A percentile compares a stretch with the other conserved stretches of the same genome.
These are phyloP conservation scores for Phyllotis vaccarum DNA, from an alignment of 2,797 vertebrate species.

Conservation along the genomic window DNA sequence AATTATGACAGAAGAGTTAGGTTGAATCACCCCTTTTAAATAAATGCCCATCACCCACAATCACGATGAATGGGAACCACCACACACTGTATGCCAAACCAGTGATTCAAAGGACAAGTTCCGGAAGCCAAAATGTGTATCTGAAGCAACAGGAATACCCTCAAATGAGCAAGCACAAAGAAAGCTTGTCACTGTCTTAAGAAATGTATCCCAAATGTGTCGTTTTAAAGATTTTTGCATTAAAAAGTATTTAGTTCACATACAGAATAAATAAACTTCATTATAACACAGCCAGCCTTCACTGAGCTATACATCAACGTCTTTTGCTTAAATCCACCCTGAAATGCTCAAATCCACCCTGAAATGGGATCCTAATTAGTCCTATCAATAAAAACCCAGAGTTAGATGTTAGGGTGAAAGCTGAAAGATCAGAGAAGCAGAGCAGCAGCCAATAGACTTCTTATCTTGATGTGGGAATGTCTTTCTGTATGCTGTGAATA, in stretches of 20 bases:
- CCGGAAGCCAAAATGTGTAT: neutral
- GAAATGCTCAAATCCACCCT: too few relatives aligned
- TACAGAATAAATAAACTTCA: neutral
- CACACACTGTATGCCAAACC: neutral
- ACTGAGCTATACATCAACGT: neutral
- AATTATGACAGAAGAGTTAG: neutral
- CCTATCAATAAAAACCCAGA: too few relatives aligned
- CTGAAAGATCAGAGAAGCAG: too few relatives aligned
- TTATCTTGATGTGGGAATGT: too few relatives aligned
- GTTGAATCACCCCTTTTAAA: conserved; percentile 30
- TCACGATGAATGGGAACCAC: conserved; percentile 54
- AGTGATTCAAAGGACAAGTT: neutral
- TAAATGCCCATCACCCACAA: conserved; percentile 30
- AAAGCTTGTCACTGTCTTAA: neutral
- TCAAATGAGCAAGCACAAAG: conserved; percentile 37
- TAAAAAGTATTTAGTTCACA: neutral
- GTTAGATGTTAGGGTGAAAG: too few relatives aligned
- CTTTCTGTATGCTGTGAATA: too few relatives aligned
- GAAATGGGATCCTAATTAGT: too few relatives aligned
- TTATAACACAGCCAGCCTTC: neutral
- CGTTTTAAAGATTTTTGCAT: neutral
- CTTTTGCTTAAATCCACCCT: neutral
- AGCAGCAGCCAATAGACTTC: too few relatives aligned
- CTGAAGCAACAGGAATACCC: neutral
- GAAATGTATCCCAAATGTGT: neutral